Evolutionary conservation across 2,888 invertebrate genomes (phyloP), one percentile per base, ranked within the genome.

Genomic region (Balanococcus diminutus): DNA sequence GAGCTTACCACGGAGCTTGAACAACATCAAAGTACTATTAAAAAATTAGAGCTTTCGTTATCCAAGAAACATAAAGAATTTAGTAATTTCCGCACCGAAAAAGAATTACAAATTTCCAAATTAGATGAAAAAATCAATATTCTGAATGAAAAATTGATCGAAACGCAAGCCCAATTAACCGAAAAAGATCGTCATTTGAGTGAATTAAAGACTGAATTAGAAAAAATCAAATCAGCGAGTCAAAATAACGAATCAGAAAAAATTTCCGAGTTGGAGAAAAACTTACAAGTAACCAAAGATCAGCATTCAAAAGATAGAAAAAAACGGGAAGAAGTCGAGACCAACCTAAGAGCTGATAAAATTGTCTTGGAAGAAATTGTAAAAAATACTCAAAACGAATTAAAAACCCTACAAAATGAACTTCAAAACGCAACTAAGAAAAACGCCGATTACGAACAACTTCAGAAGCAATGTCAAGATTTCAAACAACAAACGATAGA

Each of bases 321-420:
- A 85, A 28, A 39, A 8, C 46, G 46, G 0, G 51, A 75, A 42
- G 85, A 85, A 75, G 32, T 75, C 51, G 85, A 75, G 28, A 85
- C 85, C 4, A 67, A 75, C 32, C 79, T 75, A 36, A 85, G 32
- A 85, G 85, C 85, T 1, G 85, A 85, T 79, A 85, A 85, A 79
- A 85, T 85, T 51, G 79, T 85, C 8, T 25, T 75, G 11, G 85
- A 85, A 79, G 85, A 85, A 46, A 75, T 51, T 14, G 51, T 85
- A n/a, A 79, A 79, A 75, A 79, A 67, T 46, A 25, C 39, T n/a
- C 72, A 72, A 5, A 85, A 79, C 11, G 85, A 85, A 46, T 79
- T 85, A 22, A 85, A 85, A 46, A 19, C 31, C 0, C 16, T 25
- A 32, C 85, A 85, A 79, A n/a, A 32, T 9, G 85, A 85, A n/a